Base-by-base conservation (phyloP, 1,140 invertebrate genomes). In the Thaumetopoea pityocampa region DNA sequence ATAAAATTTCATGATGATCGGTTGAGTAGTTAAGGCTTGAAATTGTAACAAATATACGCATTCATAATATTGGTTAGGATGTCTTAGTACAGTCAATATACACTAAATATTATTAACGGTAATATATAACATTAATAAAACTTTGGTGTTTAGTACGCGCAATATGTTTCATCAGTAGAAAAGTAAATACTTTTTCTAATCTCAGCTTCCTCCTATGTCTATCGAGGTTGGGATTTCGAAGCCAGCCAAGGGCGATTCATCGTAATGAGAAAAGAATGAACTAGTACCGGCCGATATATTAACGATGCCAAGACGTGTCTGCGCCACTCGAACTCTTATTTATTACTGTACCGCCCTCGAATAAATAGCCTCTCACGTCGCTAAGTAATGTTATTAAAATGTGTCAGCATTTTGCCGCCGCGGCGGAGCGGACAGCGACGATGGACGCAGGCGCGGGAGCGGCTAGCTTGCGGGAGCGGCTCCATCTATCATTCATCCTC, bases 401-500 rank as follows among this genome's bases (percentile, higher is more conserved):
- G 77, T 82, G 78, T 82, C 78, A 80, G 78, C 80, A 76, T 74
- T 84, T 84, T 74, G 67, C 60, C 51, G 57, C 41, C 41, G 59
- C 33, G 17, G 44, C n/a, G n/a, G n/a, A n/a, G n/a, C n/a, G n/a
- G n/a, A n/a, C n/a, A n/a, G 30, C 51, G 53, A 29, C 26, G 40
- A 44, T 45, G 66, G 47, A 51, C 50, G 56, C 49, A 36, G 29
- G 42, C 51, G 63, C 53, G 61, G 34, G 38, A 52, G 55, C 27
- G 36, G 30, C 27, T 36, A 15, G 19, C 30, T n/a, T n/a, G 55
- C 58, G 61, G 51, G 60, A 67, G 59, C 56, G 67, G 53, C 54
- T 66, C 77, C 68, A 84, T 84, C 73, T 81, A 84, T 84, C 80
- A 84, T 84, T 73, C 71, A 80, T 84, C 77, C 77, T 80, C 80